These are phyloP conservation scores for Acanthis flammea DNA, from an alignment of 2,797 vertebrate species.

Conservation along the genomic window DNA sequence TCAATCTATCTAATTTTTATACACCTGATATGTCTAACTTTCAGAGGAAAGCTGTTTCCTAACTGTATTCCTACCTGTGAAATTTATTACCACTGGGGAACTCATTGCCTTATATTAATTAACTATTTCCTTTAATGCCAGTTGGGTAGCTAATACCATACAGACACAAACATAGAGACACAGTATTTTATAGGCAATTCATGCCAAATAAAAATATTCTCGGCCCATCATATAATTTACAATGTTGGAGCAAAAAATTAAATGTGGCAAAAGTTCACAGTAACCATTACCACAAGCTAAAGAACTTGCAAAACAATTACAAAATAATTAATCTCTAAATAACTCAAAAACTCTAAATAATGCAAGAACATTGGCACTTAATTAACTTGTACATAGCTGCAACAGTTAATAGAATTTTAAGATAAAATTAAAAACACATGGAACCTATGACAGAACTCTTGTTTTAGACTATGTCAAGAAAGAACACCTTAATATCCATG, in stretches of 20 bases:
- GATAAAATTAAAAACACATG: conserved; percentile 28
- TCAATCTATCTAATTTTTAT: neutral
- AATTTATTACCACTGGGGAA: neutral
- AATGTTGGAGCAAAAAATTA: conserved; percentile 2
- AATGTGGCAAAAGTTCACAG: neutral
- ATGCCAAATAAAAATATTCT: neutral
- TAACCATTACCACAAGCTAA: conserved; percentile 1
- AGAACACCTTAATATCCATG: neutral
- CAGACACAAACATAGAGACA: neutral
- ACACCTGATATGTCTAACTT: neutral
- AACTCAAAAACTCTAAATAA: conserved; percentile 31
- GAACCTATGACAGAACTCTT: neutral
- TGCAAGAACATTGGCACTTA: conserved; percentile 9
- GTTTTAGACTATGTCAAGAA: conserved; percentile 32
- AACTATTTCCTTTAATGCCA: neutral
- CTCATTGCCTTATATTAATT: neutral
- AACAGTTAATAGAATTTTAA: neutral
- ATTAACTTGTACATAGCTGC: neutral
- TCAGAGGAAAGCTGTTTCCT: conserved; percentile 12
- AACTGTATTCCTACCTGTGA: neutral
- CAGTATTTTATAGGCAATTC: conserved; percentile 1
- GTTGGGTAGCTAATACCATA: neutral
- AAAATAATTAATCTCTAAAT: conserved; percentile 22
- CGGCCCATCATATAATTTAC: conserved; percentile 4
- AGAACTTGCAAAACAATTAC: conserved; percentile 7